phyloP scores from a whole-genome alignment of 2,888 invertebrate species.

The Apodemia mormo region DNA sequence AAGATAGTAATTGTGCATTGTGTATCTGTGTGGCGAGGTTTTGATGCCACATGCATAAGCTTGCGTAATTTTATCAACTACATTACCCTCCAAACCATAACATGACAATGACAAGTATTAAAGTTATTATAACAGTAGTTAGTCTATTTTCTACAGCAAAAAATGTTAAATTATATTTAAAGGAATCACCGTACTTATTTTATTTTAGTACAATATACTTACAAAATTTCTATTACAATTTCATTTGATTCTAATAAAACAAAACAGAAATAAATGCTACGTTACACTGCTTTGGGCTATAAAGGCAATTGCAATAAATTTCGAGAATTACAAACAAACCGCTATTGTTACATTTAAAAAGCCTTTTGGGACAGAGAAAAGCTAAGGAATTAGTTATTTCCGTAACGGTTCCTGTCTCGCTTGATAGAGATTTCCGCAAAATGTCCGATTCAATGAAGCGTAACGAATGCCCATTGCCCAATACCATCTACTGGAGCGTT shows the following conservation, averaged over 20 bases:
- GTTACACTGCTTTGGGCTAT: not conserved
- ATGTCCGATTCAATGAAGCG: slow-evolving; percentile 22
- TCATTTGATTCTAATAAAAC: not conserved
- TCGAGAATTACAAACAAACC: slow-evolving; percentile 8
- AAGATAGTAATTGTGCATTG: no score
- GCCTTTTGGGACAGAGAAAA: slow-evolving; percentile 19
- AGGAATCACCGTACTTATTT: no score
- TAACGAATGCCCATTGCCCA: slow-evolving; percentile 20
- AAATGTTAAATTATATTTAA: no score
- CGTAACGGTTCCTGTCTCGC: slow-evolving; percentile 21
- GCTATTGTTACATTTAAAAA: slow-evolving; percentile 17
- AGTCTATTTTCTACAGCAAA: no score
- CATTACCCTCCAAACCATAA: no score
- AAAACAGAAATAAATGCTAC: not conserved
- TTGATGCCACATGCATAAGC: no score
- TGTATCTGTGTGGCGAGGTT: no score
- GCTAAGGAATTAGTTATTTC: slow-evolving; percentile 22
- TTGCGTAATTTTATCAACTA: no score
- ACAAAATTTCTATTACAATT: no score
- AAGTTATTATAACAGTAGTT: no score
- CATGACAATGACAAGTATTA: no score
- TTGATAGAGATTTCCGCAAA: slow-evolving; percentile 19
- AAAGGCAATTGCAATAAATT: slow-evolving; percentile 12
- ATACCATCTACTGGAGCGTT: slow-evolving; percentile 21
- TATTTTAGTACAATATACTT: no score